Percentiles rank a stretch among this genome's conserved stretches.
These are phyloP conservation scores for Orius laevigatus DNA, from an alignment of 1,140 invertebrate species.

Conservation along the genomic window DNA sequence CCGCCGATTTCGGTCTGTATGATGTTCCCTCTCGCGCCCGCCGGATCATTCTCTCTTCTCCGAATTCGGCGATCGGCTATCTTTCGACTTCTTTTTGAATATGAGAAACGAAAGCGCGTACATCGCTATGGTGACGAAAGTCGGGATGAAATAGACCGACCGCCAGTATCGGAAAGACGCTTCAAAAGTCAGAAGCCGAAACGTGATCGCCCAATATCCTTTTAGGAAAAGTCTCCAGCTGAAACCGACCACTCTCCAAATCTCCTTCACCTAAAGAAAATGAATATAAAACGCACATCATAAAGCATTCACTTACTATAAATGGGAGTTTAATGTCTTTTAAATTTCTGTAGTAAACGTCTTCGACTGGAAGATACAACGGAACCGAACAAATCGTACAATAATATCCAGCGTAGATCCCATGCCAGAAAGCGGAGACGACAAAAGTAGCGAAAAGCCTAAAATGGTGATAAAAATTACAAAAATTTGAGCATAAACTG, in stretches of 20 bases:
- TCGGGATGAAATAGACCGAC: conserved; percentile 59
- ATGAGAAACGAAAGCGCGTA: conserved; percentile 20
- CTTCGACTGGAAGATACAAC: conserved; percentile 70
- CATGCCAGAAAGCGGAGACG: conserved; percentile 87
- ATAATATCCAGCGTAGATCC: conserved; percentile 82
- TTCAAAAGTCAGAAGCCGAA: conserved; percentile 57
- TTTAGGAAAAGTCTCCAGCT: conserved; percentile 71
- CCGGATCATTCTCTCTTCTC: too few relatives aligned
- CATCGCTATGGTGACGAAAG: conserved; percentile 35
- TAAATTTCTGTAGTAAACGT: conserved; percentile 58
- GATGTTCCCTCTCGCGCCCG: too few relatives aligned
- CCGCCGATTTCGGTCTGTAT: too few relatives aligned
- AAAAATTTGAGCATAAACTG: too few relatives aligned
- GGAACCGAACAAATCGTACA: conserved; percentile 77
- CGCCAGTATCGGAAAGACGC: conserved; percentile 65
- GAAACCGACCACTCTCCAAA: conserved; percentile 50
- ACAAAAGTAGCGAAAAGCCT: conserved; percentile 65
- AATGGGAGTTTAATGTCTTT: conserved; percentile 25
- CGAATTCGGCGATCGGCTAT: too few relatives aligned
- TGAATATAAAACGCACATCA: background rate
- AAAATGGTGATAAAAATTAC: too few relatives aligned
- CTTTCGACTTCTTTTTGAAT: background rate
- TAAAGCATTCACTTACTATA: too few relatives aligned
- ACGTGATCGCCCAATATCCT: conserved; percentile 76
- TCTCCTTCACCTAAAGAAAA: conserved; percentile 33